These are phyloP conservation scores for Drosophila paulistorum DNA, from an alignment of 1,140 invertebrate species.

Conservation along the genomic window DNA sequence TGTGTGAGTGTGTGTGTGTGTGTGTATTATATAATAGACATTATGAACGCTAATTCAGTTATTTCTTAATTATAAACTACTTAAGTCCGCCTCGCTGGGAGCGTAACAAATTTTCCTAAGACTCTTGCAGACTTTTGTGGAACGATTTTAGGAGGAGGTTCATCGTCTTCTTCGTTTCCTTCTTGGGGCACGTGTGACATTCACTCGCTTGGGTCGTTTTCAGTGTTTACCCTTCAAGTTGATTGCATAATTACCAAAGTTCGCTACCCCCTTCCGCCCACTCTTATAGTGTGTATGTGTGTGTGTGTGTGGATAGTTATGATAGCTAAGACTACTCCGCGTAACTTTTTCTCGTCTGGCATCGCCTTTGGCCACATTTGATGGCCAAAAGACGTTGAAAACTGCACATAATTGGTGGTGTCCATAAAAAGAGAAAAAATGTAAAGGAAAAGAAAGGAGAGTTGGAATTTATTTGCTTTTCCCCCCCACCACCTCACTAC, in stretches of 20 bases:
- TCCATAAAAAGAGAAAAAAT: background rate
- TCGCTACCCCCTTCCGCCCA: background rate
- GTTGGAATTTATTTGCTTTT: slow-evolving; percentile 22
- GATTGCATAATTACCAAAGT: slow-evolving; percentile 66
- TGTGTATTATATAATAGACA: slow-evolving; percentile 64
- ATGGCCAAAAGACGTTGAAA: slow-evolving; percentile 18
- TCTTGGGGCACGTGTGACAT: slow-evolving; percentile 68
- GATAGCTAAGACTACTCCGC: slow-evolving; percentile 68
- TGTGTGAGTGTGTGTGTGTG: slow-evolving; percentile 22
- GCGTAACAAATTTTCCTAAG: slow-evolving; percentile 68
- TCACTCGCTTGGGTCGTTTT: slow-evolving; percentile 35
- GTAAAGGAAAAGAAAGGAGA: background rate
- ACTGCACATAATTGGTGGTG: slow-evolving; percentile 24
- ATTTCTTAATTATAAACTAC: slow-evolving; percentile 83
- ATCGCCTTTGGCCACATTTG: slow-evolving; percentile 28
- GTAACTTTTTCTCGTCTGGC: slow-evolving; percentile 25
- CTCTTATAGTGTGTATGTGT: too few relatives aligned
- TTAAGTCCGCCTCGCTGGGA: slow-evolving; percentile 63
- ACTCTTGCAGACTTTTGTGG: slow-evolving; percentile 19
- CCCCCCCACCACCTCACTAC: background rate
- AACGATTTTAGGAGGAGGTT: background rate
- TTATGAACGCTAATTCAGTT: slow-evolving; percentile 82
- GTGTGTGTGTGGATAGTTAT: slow-evolving; percentile 49
- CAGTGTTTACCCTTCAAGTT: slow-evolving; percentile 45
- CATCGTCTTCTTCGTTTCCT: background rate